Base-by-base conservation (phyloP, 1,140 invertebrate species). In the Drosophila santomea region DNA sequence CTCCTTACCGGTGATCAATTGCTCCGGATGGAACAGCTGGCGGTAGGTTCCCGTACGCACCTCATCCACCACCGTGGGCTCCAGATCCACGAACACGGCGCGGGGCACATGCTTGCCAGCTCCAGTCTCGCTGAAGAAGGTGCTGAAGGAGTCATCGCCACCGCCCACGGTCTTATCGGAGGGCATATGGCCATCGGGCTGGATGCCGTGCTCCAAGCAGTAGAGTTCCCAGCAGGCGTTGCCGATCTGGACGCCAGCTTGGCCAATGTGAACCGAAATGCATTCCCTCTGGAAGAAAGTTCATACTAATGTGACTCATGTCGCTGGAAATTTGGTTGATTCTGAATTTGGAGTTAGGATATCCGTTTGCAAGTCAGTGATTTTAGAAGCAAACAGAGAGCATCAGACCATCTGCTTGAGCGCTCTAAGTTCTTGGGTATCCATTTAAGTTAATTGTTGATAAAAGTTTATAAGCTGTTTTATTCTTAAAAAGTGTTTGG, bases 31-130 rank as follows among this genome's bases (percentile, higher is more conserved):
- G 94, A 97, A 97, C 69, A 97, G 93, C 93, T 97, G 96, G 45
- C 96, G 93, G 93, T 97, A 97, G 52, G 96, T 96, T 73, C 96
- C 96, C 45, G 96, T 96, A 66, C 96, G 94, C 38, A 97, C 96
- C 93, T 97, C 96, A 96, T 96, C 96, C 7, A 98, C 96, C 20
- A 97, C 96, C 68, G 96, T 97, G 7, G 97, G 96, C 92, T 98
- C 97, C 71, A 98, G 93, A 92, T 98, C 97, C 4, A 98, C 96
- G 90, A 97, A 97, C 6, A 97, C 95, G 8, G 97, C 96, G 69
- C 96, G 93, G 0, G 97, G 96, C 15, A 98, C 96, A 92, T 97
- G 97, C 92, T 97, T 97, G 38, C 96, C 97, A 48, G 96, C 95
- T 23, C 96, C 96, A 51, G 97, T 98, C 93, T 98, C 97, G 81